Percentiles rank a stretch among this genome's conserved stretches.
Conservation (phyloP, 2,113 vertebrate genomes). For the Scopus umbretta region DNA sequence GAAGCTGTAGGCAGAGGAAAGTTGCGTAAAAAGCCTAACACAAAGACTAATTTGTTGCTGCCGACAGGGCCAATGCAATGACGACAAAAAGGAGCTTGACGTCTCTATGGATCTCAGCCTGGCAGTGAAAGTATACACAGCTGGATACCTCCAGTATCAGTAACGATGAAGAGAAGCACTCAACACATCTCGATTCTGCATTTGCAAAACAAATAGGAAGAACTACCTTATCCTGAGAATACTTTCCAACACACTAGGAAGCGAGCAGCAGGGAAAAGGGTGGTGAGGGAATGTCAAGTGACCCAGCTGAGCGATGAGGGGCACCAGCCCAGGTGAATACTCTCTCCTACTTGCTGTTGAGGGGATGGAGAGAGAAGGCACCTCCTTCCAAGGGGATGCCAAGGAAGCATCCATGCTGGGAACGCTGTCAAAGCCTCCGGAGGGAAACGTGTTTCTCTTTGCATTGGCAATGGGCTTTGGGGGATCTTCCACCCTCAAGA, state of each 20-base stretch:
- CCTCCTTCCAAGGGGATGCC: neutral
- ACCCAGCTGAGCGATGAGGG: neutral
- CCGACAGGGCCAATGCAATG: neutral
- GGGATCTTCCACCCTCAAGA: neutral
- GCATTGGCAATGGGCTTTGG: neutral
- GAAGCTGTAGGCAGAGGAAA: neutral
- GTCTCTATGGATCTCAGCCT: neutral
- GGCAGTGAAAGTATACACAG: rapidly evolving
- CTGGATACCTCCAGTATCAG: neutral
- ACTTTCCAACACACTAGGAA: neutral
- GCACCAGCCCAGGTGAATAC: neutral
- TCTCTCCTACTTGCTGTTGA: neutral
- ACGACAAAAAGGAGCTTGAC: neutral
- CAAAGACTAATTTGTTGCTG: neutral
- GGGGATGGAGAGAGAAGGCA: neutral
- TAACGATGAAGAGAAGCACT: neutral
- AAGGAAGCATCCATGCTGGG: neutral
- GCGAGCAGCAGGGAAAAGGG: neutral
- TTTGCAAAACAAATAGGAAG: neutral
- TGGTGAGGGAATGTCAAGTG: neutral
- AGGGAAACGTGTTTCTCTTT: neutral
- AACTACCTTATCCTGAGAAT: neutral
- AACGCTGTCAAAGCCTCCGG: neutral
- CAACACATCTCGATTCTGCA: neutral
- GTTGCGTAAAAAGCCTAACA: neutral